Evolutionary conservation across 2,797 vertebrate genomes (phyloP).

Genomic region (Dryobates pubescens): DNA sequence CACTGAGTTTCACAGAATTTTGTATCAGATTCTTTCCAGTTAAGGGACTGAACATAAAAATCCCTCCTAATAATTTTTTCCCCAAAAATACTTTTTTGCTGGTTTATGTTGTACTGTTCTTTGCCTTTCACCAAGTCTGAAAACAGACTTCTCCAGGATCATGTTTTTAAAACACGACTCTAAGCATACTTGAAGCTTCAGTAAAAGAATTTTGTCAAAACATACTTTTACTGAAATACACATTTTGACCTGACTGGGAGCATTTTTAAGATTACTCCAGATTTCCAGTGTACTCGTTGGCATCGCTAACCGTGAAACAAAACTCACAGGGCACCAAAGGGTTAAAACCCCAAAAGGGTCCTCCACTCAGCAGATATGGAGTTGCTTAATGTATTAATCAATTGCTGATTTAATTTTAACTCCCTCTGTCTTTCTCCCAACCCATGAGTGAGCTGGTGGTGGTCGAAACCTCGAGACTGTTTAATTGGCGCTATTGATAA

Average conservation of each 20-base stretch:
- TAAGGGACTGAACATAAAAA: neutral
- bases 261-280: neutral
- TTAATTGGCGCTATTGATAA: conserved; percentile 45
- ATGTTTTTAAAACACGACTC: neutral
- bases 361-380: neutral
- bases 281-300: neutral
- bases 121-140: neutral
- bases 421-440: neutral
- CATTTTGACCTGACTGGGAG: neutral
- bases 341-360: neutral
- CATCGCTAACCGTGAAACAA: neutral
- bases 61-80: too few relatives aligned
- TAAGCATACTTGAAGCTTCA: neutral
- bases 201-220: neutral
- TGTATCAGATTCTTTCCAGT: neutral
- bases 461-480: neutral
- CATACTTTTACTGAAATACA: neutral
- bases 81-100: neutral
- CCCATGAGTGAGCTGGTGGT: neutral
- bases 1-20: neutral
- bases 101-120: neutral
- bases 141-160: neutral
- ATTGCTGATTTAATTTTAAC: conserved; percentile 54
- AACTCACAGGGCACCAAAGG: neutral
- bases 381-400: conserved; percentile 29